Percentiles rank a stretch among this genome's conserved stretches.
Conservation (phyloP, 2,797 vertebrate species). For the Cygnus olor region DNA sequence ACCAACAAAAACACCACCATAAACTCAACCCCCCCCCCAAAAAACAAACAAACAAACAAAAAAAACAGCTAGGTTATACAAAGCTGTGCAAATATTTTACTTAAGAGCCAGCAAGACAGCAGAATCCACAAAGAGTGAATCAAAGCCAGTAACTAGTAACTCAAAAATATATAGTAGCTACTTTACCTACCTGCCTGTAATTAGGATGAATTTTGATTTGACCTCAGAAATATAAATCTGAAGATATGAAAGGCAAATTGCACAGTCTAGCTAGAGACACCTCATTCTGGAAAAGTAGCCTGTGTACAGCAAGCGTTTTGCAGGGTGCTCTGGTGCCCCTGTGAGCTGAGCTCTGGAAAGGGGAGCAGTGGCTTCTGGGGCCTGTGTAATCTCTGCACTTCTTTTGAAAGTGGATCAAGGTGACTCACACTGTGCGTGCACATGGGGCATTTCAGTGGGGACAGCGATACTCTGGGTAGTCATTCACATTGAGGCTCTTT, state of each 20-base stretch:
- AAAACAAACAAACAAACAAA: too few species aligned
- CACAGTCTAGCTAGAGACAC: neutral
- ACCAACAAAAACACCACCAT: too few species aligned
- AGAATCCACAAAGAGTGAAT: neutral
- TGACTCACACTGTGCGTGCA: fast-evolving
- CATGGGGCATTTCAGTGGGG: fast-evolving
- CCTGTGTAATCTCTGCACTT: neutral
- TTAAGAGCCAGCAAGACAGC: neutral
- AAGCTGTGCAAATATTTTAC: neutral
- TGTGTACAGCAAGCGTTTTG: neutral
- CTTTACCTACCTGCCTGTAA: neutral
- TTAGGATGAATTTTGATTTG: neutral
- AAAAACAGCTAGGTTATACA: neutral
- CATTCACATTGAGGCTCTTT: neutral
- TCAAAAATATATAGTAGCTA: neutral
- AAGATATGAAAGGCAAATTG: neutral
- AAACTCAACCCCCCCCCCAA: too few species aligned
- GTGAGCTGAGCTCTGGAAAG: neutral
- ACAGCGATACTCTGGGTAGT: neutral
- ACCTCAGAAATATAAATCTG: neutral
- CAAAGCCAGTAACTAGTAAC: neutral
- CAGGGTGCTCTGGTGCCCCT: neutral
- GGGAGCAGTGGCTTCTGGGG: neutral
- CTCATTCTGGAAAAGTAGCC: neutral
- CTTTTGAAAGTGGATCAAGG: neutral